Base-by-base conservation (phyloP, 2,797 vertebrate genomes). In the Melopsittacus undulatus region DNA sequence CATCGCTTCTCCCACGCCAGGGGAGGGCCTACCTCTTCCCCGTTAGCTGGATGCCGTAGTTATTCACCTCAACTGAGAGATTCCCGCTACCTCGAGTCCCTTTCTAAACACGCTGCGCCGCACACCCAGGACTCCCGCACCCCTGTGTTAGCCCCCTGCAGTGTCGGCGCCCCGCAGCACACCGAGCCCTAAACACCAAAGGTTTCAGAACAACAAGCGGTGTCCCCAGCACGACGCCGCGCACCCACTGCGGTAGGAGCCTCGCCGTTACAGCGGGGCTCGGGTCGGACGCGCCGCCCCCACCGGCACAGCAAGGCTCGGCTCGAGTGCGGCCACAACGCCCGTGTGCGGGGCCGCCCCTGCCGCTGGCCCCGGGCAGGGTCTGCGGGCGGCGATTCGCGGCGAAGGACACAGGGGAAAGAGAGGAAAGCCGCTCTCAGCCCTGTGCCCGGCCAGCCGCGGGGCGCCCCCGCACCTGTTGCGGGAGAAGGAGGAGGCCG, bases 401-500 rank as follows among this genome's bases (percentile, higher is more conserved):
- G 24, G 43, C 6, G 19, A 15, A 20, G 2, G 27, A 11, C 18
- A 11, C 14, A 18, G 8, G 21, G 22, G 24, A 5, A 43, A 17
- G 9, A 61, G 29, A 38, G 29, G 10, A 10, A 15, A 73, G 18
- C 29, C 34, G 29, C 22, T 26, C 26, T 5, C 29, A 14, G 68
- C 68, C 42, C 40, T 5, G 67, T 22, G 13, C 36, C 30, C 52
- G 5, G 62, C 34, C 57, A 9, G 36, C 70, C 27, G 23, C 56
- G 34, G 16, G 51, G 76, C 62, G 12, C 29, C 83, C 34, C 56
- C 57, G 54, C 95, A 94, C 94, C 94, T 95, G 93, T 93, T 90
- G 57, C 87, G 21, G 56, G 22, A 23, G n/a, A 23, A 34, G 32
- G 32, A 22, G 45, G 77, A 79, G 46, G 61, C 56, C 45, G 38